Base-by-base conservation (phyloP, 2,113 vertebrate species). In the Micromys minutus region DNA sequence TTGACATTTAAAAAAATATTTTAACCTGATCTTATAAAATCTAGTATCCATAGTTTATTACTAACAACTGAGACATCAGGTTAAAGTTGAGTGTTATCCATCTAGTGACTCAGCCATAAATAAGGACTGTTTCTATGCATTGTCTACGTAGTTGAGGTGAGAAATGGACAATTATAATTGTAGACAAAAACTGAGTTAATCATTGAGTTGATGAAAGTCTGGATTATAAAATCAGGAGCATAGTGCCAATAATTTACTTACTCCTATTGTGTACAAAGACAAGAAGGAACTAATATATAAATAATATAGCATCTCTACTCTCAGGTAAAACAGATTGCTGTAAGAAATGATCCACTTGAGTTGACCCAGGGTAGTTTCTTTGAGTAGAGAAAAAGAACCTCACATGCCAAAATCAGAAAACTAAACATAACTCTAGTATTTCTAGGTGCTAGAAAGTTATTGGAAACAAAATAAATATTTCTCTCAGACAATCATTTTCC, bases 1-100 rank as follows among this genome's bases (percentile, higher is more conserved):
- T 50, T 97, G 95, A 93, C 92, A 95, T 95, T 96, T 63, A 91
- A 95, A 91, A 72, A 97, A 94, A 94, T 89, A 95, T 95, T 97
- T 97, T 90, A 95, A 94, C 80, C 42, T 31, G 69, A 69, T 97
- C 63, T 94, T 95, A 19, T 87, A 94, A 94, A 94, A 92, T 87
- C 57, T 59, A 92, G 69, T 81, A 87, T 74, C 94, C 47, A 61
- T 39, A 36, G n/a, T 97, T 90, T 87, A 83, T 93, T 80, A 87
- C 84, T 91, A 89, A 26, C 71, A 63, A 94, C 5, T 89, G 87
- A 97, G 97, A 95, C 74, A 96, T 84, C 39, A 86, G 61, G 84
- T 95, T 95, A 87, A 83, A 91, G 90, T 81, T 87, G 45, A 83
- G 75, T 79, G 74, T 95, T 95, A 92, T 79, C 87, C 95, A 42